These are phyloP conservation scores for Escarpia spicata DNA, from an alignment of 2,888 invertebrate species.

Conservation along the genomic window DNA sequence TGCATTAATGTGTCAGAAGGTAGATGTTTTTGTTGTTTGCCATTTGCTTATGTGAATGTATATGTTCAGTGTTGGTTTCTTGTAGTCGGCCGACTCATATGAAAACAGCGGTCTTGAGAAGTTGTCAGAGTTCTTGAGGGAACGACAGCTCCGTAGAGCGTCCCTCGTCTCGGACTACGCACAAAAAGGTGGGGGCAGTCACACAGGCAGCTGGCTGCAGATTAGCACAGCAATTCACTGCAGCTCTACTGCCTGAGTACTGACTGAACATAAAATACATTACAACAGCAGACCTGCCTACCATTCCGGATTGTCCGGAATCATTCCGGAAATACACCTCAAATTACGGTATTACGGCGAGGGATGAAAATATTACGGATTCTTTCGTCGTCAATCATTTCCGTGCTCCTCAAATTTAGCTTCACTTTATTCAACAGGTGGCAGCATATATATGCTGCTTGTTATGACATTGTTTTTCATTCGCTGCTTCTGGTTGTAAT, in stretches of 20 bases:
- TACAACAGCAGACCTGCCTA: neutral
- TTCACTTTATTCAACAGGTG: no score
- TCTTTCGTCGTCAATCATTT: no score
- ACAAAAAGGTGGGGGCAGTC: conserved; percentile 24
- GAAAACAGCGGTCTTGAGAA: neutral
- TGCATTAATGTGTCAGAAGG: neutral
- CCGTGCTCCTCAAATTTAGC: no score
- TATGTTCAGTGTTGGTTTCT: neutral
- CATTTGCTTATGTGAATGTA: neutral
- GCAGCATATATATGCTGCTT: no score
- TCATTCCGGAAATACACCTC: no score
- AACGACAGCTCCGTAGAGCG: conserved; percentile 26
- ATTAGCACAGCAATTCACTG: neutral
- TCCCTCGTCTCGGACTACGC: conserved; percentile 27
- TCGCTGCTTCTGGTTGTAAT: no score
- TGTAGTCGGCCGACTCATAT: neutral
- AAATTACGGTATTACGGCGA: no score
- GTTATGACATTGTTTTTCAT: no score
- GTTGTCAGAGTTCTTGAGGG: conserved; percentile 29
- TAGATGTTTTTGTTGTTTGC: neutral
- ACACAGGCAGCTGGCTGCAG: neutral
- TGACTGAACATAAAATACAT: neutral
- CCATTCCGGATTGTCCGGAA: no score
- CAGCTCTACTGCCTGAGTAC: neutral
- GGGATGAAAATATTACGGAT: no score